Base-by-base conservation (phyloP, 2,797 vertebrate species). In the Cynopterus sphinx region DNA sequence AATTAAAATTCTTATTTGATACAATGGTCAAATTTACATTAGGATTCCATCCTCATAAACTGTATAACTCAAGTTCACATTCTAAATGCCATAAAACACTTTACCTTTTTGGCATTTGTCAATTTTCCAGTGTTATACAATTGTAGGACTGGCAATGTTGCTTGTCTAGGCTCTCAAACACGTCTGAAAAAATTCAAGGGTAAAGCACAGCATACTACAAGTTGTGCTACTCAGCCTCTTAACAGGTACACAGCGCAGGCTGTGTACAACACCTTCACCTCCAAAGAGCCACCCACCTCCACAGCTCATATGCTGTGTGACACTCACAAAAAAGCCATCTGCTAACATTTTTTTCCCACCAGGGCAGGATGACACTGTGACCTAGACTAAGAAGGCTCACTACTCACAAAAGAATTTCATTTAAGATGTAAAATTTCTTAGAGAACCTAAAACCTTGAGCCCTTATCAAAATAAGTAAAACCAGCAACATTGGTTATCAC, bases 21-120 rank as follows among this genome's bases (percentile, higher is more conserved):
- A 53, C 24, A 87, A 41, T 28, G 24, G 41, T 70, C 31, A 87
- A 57, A 31, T 86, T 93, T 22, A 82, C 3, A 73, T 0, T 28
- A 93, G 55, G 65, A 92, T 88, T 94, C 73, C 81, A 82, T 26
- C 77, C 59, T 74, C 70, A 90, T 51, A 96, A 87, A 90, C 39
- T 15, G 3, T 21, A 2, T 84, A 83, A 94, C 59, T 96, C 41
- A 82, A 51, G 74, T 63, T 94, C 65, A 94, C n/a, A 90, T 41
- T 74, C 81, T 65, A 94, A 33, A 95, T 46, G 33, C 21, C 67
- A 84, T 9, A 53, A 82, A 63, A 41, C 36, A 57, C 22, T 36
- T 31, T 26, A 68, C 3, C 16, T 15, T 71, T 57, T 2, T 33
- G 81, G 59, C 19, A 65, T 49, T 3, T 79, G 31, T 83, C 43